Percentiles rank a stretch among this genome's conserved stretches.
phyloP scores from a whole-genome alignment of 2,797 vertebrate genomes.

The Odontamblyopus lacepedii region DNA sequence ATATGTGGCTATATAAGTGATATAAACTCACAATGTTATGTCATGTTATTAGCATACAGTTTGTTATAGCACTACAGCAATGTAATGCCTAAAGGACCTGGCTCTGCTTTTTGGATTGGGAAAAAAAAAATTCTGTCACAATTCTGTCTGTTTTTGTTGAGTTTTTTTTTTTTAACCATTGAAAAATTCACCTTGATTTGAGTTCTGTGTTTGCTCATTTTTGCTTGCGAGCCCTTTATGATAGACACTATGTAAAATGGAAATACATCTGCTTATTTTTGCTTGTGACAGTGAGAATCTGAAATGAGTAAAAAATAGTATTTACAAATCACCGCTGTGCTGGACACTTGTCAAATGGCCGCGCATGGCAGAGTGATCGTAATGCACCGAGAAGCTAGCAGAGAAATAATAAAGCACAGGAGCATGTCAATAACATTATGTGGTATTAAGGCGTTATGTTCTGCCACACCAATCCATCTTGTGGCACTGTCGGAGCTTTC shows the following conservation, averaged over 20 bases:
- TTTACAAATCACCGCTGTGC: background rate
- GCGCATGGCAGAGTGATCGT: slow-evolving; percentile 28
- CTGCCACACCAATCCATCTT: slow-evolving; percentile 69
- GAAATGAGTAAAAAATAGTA: background rate
- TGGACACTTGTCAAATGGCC: slow-evolving; percentile 52
- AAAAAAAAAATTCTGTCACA: no score
- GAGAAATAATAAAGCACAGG: slow-evolving; percentile 63
- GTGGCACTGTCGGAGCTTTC: slow-evolving; percentile 59
- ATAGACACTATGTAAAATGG: background rate
- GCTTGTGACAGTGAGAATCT: background rate
- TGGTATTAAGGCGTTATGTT: slow-evolving; percentile 56
- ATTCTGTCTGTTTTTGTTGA: no score
- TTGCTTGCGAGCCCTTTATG: background rate
- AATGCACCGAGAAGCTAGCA: slow-evolving; percentile 40
- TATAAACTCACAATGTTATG: background rate
- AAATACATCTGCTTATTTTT: background rate
- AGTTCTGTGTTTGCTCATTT: background rate
- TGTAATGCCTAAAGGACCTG: background rate
- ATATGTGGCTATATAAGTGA: background rate
- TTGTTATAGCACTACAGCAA: background rate
- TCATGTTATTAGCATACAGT: background rate
- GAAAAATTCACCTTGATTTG: background rate
- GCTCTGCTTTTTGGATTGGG: background rate
- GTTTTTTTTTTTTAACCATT: background rate
- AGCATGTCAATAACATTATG: slow-evolving; percentile 69